Evolutionary conservation across 2,113 vertebrate species (phyloP).

Genomic region (Alectura lathami): DNA sequence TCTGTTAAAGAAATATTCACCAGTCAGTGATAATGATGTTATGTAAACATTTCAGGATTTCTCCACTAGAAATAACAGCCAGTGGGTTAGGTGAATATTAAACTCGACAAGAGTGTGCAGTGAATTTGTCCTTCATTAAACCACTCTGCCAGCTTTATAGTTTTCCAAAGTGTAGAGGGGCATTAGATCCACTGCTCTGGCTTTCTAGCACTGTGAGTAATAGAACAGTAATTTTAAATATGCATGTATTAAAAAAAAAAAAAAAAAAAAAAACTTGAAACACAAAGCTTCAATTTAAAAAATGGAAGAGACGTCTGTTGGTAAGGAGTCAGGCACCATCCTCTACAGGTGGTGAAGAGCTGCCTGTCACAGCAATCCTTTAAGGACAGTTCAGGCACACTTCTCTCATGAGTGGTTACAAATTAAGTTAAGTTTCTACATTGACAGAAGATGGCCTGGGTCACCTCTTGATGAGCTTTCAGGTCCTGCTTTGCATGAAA

Average conservation of each 20-base stretch:
- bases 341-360: background rate
- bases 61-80: background rate
- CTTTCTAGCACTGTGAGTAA: too few relatives aligned
- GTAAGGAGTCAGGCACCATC: background rate
- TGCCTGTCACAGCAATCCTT: background rate
- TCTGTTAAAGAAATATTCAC: background rate
- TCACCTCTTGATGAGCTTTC: background rate
- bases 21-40: background rate
- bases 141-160: background rate
- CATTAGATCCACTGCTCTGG: background rate
- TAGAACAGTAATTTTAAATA: too few relatives aligned
- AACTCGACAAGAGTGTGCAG: background rate
- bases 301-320: background rate
- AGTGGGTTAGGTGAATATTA: background rate
- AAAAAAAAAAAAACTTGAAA: too few relatives aligned
- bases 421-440: background rate
- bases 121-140: background rate
- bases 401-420: background rate
- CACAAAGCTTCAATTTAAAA: background rate
- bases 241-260: too few relatives aligned
- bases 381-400: background rate
- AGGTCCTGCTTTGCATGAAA: background rate
- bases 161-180: too few relatives aligned
- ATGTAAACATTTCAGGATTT: background rate
- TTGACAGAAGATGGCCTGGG: background rate